phyloP scores from a whole-genome alignment of 2,888 invertebrate species.

The Didymodactylos carnosus region DNA sequence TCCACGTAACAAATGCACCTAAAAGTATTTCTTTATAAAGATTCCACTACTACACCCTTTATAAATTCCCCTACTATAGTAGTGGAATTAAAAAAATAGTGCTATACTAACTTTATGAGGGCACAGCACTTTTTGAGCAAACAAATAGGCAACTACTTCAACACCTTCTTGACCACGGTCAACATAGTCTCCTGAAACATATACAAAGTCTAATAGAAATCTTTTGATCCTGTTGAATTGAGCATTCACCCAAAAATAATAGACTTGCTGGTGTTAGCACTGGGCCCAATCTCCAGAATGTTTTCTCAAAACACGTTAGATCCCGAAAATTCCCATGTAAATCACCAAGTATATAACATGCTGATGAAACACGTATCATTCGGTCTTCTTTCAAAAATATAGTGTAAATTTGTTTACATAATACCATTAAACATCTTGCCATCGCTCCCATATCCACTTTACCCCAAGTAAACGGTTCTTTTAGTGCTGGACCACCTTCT shows the following conservation, averaged over 20 bases:
- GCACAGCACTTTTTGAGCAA: slow-evolving; percentile 49
- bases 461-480: slow-evolving; percentile 33
- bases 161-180: slow-evolving; percentile 50
- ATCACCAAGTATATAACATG: slow-evolving; percentile 46
- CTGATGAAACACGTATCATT: slow-evolving; percentile 39
- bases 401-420: slow-evolving; percentile 44
- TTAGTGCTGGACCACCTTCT: slow-evolving; percentile 8
- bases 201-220: slow-evolving; percentile 44
- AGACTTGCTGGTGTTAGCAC: slow-evolving; percentile 45
- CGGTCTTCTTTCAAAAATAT: slow-evolving; percentile 40
- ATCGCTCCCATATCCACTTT: slow-evolving; percentile 34
- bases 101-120: slow-evolving; percentile 40
- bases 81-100: no score
- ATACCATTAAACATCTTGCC: slow-evolving; percentile 38
- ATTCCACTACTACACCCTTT: no score
- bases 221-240: background rate
- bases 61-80: no score
- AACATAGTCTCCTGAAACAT: slow-evolving; percentile 58
- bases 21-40: no score
- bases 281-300: slow-evolving; percentile 50
- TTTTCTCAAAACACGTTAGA: slow-evolving; percentile 47
- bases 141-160: slow-evolving; percentile 50
- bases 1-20: slow-evolving; percentile 46
- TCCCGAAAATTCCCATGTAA: slow-evolving; percentile 54
- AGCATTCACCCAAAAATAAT: slow-evolving; percentile 41